Evolutionary conservation across 2,888 invertebrate genomes (phyloP), one percentile per base, ranked within the genome.

Genomic region (Tetheella fluctuosa): DNA sequence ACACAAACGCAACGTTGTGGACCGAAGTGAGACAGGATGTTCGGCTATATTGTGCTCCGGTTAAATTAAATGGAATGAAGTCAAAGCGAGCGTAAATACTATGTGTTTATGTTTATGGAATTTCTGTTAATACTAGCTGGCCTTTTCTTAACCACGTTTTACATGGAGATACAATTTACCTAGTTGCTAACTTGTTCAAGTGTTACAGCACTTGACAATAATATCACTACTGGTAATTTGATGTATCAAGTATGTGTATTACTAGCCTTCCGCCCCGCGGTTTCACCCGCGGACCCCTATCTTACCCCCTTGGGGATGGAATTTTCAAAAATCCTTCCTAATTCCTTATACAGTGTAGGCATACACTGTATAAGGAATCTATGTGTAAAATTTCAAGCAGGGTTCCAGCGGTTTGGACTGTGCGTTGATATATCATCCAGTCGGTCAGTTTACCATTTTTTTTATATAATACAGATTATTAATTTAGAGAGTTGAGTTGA

Each of bases 1-100:
- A 71, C 70, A 74, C 69, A 71, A 72, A 77, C 76, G 76, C 67
- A 60, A 55, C 59, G 58, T 39, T 52, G 60, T 56, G 59, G 59
- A 54, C 54, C 54, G 67, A 69, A 65, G 69, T 71, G 69, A 68
- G 65, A 68, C 67, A 56, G 17, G 58, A 48, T 20, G 48, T 48
- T 48, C 10, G 48, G 48, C 48, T 48, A 17, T 48, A 17, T 48
- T 48, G 48, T 48, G 20, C 20, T 48, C 20, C 20, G 48, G 48
- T 48, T 48, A 48, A 48, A 48, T 48, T 48, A 48, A 20, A 48
- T 48, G 48, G 48, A 48, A 48, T 48, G 48, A 20, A 48, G 48
- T 48, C 48, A 48, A 48, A 48, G 48, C 48, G 48, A 20, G 48
- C 48, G 48, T 48, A 48, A 48, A 48, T 48, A 48, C 20, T 48